phyloP scores from a whole-genome alignment of 2,113 vertebrate species.

The Nannospalax galili region DNA sequence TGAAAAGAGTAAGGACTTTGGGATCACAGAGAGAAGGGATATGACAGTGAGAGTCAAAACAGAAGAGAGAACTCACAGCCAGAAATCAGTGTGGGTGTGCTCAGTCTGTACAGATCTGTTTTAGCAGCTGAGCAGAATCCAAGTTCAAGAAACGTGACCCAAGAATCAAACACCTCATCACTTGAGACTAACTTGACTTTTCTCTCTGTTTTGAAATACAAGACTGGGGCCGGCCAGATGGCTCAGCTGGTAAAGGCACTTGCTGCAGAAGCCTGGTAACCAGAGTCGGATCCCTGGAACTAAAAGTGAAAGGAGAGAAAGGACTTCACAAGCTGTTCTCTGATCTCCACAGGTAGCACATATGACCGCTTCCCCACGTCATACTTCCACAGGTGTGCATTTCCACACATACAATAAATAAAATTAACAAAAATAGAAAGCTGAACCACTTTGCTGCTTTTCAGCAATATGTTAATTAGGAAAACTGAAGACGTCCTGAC shows the following conservation, averaged over 20 bases:
- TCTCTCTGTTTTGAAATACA: not conserved
- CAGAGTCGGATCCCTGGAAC: not conserved
- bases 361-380: not conserved
- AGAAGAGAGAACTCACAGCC: not conserved
- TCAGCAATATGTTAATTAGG: not conserved
- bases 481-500: not conserved
- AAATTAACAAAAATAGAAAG: not conserved
- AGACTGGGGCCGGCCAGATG: not conserved
- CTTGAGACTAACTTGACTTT: not conserved
- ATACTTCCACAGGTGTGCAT: too few relatives aligned
- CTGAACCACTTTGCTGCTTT: not conserved
- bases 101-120: too few relatives aligned
- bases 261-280: not conserved
- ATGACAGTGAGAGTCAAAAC: not conserved
- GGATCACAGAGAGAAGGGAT: not conserved
- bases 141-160: not conserved
- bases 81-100: not conserved
- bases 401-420: not conserved
- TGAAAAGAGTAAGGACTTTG: not conserved
- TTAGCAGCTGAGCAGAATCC: not conserved
- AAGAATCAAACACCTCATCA: not conserved
- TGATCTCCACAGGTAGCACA: not conserved
- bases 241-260: not conserved
- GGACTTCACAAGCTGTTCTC: not conserved
- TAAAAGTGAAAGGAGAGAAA: not conserved